Evolutionary conservation across 2,113 vertebrate species (phyloP), one percentile per base, ranked within the genome.

Genomic region (Clarias macrocephalus): DNA sequence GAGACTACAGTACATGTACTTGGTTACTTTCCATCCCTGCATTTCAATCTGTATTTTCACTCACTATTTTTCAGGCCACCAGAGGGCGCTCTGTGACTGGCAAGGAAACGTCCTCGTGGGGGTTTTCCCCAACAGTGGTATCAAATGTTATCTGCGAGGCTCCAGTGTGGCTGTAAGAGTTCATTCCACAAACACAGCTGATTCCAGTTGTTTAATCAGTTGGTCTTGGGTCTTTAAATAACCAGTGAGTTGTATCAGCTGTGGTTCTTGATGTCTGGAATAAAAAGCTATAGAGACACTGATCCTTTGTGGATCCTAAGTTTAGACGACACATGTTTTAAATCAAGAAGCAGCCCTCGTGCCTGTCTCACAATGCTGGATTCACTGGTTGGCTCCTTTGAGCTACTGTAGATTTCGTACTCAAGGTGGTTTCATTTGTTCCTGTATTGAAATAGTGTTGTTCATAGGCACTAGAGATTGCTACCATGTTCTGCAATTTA

Each of bases 131-230:
- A 25, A 62, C 54, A 62, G 2, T 5, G 79, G 57, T 81, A 30
- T 42, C 79, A 81, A 37, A 62, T 81, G 57, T 60, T 62, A 7
- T 42, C 79, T 42, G 79, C 11, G 25, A 62, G 79, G 79, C 79
- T 81, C 79, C 79, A 81, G 79, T 3, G 59, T 81, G 79, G 57
- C 79, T 81, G 79, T 62, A 42, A 81, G 21, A 25, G 21, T 81
- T 42, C 30, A 42, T 81, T 81, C 79, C 79, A 81, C 25, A 42
- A 62, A 33, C 79, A 62, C 79, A 81, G 57, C 79, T 81, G 79
- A 81, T 81, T 81, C 79, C 79, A 81, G 79, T 81, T 81, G 79
- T 81, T 81, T 33, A 81, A 81, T 81, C 79, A 62, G 79, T 81
- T 81, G 79, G 10, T 62, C 57, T 81, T 81, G 30, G 30, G 59